Evolutionary conservation across 2,797 vertebrate genomes (phyloP), one percentile per base, ranked within the genome.

Genomic region (Pipistrellus pipistrellus): DNA sequence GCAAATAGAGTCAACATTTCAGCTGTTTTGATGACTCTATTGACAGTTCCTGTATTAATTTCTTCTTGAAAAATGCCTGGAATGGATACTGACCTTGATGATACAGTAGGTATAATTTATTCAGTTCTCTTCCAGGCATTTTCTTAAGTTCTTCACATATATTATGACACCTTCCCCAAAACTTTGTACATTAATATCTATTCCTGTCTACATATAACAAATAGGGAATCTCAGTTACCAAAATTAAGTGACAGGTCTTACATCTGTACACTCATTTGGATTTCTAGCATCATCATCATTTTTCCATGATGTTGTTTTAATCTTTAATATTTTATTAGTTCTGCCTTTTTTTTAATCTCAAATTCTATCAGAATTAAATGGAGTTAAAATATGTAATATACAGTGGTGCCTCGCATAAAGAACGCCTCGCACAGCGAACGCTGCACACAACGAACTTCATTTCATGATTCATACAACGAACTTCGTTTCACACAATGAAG

Each of bases 371-470:
- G 21, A 89, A 80, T 32, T 90, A 41, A 59, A 27, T 38, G 8
- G 3, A 84, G 35, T 91, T 75, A 57, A 88, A 89, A 91, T 55
- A 86, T 23, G 7, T 81, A 86, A 71, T 85, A 71, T 30, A n/a
- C n/a, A n/a, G n/a, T n/a, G n/a, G n/a, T n/a, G n/a, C n/a, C n/a
- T n/a, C n/a, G n/a, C n/a, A n/a, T n/a, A n/a, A n/a, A n/a, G n/a
- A n/a, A n/a, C n/a, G n/a, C n/a, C n/a, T n/a, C n/a, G n/a, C n/a
- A n/a, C n/a, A n/a, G n/a, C n/a, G n/a, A n/a, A n/a, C n/a, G n/a
- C n/a, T n/a, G n/a, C n/a, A n/a, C n/a, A n/a, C n/a, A n/a, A n/a
- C n/a, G n/a, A n/a, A n/a, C n/a, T n/a, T n/a, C n/a, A n/a, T n/a
- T n/a, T n/a, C n/a, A n/a, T n/a, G n/a, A n/a, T n/a, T n/a, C n/a